A percentile compares a stretch with the other conserved stretches of the same genome.
Evolutionary conservation across 2,113 vertebrate species (phyloP).

Genomic region (Limnothrissa miodon): DNA sequence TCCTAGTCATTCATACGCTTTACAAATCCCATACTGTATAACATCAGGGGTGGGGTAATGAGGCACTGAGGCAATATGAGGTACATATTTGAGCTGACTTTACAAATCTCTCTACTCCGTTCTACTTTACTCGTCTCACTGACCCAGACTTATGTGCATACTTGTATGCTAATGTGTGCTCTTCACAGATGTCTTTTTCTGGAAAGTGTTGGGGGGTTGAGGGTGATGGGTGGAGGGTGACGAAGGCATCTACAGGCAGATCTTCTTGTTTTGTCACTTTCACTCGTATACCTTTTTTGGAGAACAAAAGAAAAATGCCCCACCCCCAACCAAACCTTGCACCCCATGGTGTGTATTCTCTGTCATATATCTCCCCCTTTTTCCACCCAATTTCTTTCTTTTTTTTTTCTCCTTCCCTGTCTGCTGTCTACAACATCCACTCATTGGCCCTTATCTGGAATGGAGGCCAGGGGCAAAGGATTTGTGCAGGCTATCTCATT

Average conservation of each 20-base stretch:
- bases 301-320: not conserved
- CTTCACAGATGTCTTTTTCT: not conserved
- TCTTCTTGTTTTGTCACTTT: not conserved
- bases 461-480: constrained; percentile 34
- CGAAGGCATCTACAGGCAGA: too few species aligned
- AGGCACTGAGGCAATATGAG: not conserved
- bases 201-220: too few species aligned
- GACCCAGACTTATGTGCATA: not conserved
- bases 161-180: not conserved
- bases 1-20: not conserved
- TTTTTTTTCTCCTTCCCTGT: constrained; percentile 27
- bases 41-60: not conserved
- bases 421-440: constrained; percentile 22
- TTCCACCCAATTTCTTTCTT: constrained; percentile 36
- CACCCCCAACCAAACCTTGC: not conserved
- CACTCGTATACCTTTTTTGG: not conserved
- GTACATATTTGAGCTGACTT: not conserved
- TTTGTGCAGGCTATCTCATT: not conserved
- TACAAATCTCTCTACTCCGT: not conserved
- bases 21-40: too few species aligned
- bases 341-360: not conserved
- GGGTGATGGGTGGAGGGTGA: too few species aligned
- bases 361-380: constrained; percentile 19
- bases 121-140: not conserved
- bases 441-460: constrained; percentile 32